These are phyloP conservation scores for Pteronura brasiliensis DNA, from an alignment of 2,113 vertebrate genomes.

Conservation along the genomic window DNA sequence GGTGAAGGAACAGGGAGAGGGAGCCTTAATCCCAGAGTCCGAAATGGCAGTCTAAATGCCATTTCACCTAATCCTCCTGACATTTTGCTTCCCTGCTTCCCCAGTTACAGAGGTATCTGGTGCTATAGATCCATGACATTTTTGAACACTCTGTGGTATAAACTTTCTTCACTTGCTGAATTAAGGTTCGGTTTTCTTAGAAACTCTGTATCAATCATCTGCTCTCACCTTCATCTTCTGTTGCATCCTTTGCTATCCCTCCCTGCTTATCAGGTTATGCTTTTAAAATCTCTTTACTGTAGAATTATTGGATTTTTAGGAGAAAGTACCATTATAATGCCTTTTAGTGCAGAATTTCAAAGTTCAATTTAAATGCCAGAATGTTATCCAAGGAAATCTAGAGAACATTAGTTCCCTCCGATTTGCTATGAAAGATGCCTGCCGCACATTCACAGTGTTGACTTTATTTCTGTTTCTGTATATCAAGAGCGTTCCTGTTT, in stretches of 20 bases:
- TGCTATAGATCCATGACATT: background rate
- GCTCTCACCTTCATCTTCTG: background rate
- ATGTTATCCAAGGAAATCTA: constrained; percentile 36
- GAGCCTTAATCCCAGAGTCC: background rate
- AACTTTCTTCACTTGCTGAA: background rate
- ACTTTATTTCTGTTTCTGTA: background rate
- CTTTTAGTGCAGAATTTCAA: constrained; percentile 44
- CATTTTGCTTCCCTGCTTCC: background rate
- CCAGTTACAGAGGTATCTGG: background rate
- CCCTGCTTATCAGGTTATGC: background rate
- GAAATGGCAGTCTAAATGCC: background rate
- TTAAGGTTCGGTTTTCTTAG: background rate
- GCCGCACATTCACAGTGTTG: background rate
- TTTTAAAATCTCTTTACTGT: background rate
- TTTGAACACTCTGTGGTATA: background rate
- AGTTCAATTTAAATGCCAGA: constrained; percentile 42
- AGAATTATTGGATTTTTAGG: constrained; percentile 14
- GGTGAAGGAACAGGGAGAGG: background rate
- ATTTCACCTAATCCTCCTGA: background rate
- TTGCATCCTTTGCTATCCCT: background rate
- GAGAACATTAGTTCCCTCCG: background rate
- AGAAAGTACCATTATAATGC: background rate
- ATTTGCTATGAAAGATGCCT: constrained; percentile 17
- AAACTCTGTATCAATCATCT: background rate
- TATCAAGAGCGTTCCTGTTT: background rate